Conservation (phyloP, 2,113 vertebrate genomes). For the Synodontis membranacea region DNA sequence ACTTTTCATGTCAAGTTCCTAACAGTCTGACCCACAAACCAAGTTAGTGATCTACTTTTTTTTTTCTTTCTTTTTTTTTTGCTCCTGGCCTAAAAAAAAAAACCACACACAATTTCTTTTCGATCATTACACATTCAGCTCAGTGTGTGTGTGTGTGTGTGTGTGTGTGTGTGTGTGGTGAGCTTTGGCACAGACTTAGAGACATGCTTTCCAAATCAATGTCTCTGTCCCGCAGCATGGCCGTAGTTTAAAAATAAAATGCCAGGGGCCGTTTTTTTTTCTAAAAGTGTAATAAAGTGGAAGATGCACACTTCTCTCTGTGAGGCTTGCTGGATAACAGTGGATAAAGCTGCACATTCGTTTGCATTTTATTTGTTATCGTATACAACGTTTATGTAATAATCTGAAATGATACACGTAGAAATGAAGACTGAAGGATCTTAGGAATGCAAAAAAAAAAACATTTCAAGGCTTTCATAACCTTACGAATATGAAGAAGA, state of each 20-base stretch:
- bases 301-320: not conserved
- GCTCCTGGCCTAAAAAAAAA: conserved; percentile 61
- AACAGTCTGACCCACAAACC: conserved; percentile 56
- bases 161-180: conserved; percentile 31
- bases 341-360: not conserved
- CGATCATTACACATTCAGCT: conserved; percentile 56
- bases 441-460: not conserved
- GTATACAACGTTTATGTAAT: not conserved
- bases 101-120: conserved; percentile 41
- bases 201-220: conserved; percentile 17
- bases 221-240: not conserved
- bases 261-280: conserved; percentile 24
- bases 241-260: conserved; percentile 13
- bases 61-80: conserved; percentile 54
- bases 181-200: conserved; percentile 46
- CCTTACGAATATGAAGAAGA: not conserved
- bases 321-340: not conserved
- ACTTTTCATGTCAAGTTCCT: conserved; percentile 41
- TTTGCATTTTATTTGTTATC: not conserved
- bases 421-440: not conserved
- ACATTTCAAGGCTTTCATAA: not conserved
- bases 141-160: conserved; percentile 32
- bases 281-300: not conserved
- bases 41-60: conserved; percentile 65
- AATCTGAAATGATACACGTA: not conserved